Conservation (phyloP, 2,113 vertebrate genomes). For the Paracanthobrama guichenoti region DNA sequence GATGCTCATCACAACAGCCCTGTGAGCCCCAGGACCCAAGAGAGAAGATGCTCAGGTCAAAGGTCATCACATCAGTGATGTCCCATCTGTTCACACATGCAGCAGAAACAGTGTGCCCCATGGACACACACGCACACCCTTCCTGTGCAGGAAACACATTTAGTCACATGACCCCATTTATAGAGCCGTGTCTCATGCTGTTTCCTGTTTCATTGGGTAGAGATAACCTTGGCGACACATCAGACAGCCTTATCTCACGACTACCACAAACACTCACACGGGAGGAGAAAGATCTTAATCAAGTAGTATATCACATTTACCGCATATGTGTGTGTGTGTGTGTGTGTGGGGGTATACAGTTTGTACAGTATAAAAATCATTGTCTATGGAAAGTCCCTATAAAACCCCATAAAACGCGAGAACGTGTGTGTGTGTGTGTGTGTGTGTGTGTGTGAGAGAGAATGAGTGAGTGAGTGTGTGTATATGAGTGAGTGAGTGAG, state of each 20-base stretch:
- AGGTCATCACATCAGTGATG: constrained; percentile 6
- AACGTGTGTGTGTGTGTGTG: no score
- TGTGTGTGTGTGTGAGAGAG: no score
- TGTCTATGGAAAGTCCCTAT: no score
- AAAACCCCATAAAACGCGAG: no score
- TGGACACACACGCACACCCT: constrained; percentile 43
- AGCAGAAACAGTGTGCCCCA: not conserved
- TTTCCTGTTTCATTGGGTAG: not conserved
- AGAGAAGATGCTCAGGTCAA: not conserved
- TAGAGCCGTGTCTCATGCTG: not conserved
- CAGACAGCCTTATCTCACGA: not conserved
- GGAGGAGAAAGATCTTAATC: not conserved
- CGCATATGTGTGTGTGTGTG: no score
- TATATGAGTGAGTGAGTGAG: no score
- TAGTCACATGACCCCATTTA: constrained; percentile 24
- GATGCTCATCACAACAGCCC: not conserved
- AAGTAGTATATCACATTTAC: not conserved
- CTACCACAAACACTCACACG: not conserved
- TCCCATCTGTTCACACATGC: not conserved
- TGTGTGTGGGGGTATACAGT: no score
- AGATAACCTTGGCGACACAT: not conserved
- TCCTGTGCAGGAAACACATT: constrained; percentile 47
- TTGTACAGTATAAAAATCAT: no score
- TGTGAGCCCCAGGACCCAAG: not conserved
- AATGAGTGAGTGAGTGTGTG: no score